Conservation (phyloP, 2,888 invertebrate genomes). For the Pandemis cinnamomeana region DNA sequence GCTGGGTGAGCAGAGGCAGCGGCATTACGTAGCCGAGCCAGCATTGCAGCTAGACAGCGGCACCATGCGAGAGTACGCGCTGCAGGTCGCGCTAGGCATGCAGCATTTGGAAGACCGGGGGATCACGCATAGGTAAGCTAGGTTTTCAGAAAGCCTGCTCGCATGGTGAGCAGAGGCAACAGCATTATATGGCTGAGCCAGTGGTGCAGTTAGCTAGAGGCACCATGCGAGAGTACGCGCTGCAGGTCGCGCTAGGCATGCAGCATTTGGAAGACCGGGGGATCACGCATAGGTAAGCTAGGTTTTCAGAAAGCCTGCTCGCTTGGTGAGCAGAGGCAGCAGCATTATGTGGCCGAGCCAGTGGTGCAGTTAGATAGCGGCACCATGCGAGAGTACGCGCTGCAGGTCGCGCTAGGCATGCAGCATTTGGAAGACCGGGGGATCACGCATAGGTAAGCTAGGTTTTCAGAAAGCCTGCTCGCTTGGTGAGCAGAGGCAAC, state of each 20-base stretch:
- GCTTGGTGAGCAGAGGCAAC: constrained; percentile 47
- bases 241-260: constrained; percentile 94
- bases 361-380: constrained; percentile 70
- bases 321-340: constrained; percentile 47
- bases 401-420: constrained; percentile 93
- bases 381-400: constrained; percentile 88
- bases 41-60: constrained; percentile 70
- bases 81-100: constrained; percentile 94
- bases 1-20: constrained; percentile 48
- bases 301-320: constrained; percentile 1
- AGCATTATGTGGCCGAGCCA: constrained; percentile 77
- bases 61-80: constrained; percentile 88
- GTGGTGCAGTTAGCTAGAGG: constrained; percentile 70
- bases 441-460: constrained; percentile 87
- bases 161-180: constrained; percentile 47
- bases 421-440: constrained; percentile 87
- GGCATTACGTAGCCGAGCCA: constrained; percentile 77
- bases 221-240: constrained; percentile 88
- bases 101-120: constrained; percentile 87
- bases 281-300: constrained; percentile 87
- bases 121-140: constrained; percentile 87
- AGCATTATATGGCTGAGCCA: constrained; percentile 77
- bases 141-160: constrained; percentile 1
- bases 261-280: constrained; percentile 87
- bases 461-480: constrained; percentile 6